Percentiles rank a stretch among this genome's conserved stretches.
Conservation (phyloP, 64 coral and sea anemone species). For the Montipora cactus region DNA sequence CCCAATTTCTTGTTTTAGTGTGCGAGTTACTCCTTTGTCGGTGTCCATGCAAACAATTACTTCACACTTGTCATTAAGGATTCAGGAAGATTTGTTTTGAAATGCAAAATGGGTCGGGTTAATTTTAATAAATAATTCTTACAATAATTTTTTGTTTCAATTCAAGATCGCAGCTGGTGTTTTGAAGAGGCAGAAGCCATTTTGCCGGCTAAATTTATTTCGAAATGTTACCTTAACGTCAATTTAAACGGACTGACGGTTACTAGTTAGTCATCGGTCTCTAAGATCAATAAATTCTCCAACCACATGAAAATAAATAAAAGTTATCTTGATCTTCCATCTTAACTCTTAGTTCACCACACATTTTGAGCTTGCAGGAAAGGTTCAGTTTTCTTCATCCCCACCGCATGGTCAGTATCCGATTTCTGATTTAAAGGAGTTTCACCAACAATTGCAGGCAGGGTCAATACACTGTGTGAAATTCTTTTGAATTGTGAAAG, state of each 20-base stretch:
- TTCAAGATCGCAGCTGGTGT: not conserved
- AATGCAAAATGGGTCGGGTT: slow-evolving; percentile 43
- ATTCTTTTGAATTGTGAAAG: not conserved
- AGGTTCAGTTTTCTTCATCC: too few relatives aligned
- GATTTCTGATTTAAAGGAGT: too few relatives aligned
- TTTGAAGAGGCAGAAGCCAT: not conserved
- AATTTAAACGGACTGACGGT: not conserved
- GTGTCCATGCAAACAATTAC: slow-evolving; percentile 19
- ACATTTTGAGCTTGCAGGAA: not conserved
- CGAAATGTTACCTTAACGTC: not conserved
- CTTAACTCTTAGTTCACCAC: not conserved
- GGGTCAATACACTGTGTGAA: too few relatives aligned
- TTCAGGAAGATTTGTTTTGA: slow-evolving; percentile 52
- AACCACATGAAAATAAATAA: slow-evolving; percentile 33
- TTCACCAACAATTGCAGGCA: too few relatives aligned
- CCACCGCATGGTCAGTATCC: too few relatives aligned
- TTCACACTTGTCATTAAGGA: slow-evolving; percentile 49
- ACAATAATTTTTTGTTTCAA: slow-evolving; percentile 14
- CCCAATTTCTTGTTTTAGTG: not conserved
- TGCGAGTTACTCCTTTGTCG: slow-evolving; percentile 8
- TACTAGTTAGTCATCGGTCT: not conserved
- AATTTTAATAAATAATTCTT: slow-evolving; percentile 29
- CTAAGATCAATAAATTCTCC: not conserved
- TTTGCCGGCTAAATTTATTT: not conserved
- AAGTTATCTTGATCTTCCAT: not conserved